A percentile compares a stretch with the other conserved stretches of the same genome.
Evolutionary conservation across 2,888 invertebrate species (phyloP).

Genomic region (Cataglyphis livida): DNA sequence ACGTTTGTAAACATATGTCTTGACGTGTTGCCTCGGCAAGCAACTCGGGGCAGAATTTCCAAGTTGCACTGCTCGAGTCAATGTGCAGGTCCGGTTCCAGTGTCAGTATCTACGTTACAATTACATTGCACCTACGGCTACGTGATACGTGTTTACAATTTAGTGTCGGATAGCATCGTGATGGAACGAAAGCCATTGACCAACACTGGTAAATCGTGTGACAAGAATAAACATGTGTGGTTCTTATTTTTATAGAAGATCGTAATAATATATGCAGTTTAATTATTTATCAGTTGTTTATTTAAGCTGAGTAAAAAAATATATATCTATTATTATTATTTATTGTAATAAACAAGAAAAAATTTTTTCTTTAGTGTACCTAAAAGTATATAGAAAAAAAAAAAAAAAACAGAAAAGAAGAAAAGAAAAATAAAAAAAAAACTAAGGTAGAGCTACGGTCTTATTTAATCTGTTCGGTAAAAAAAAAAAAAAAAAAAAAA

Average conservation of each 20-base stretch:
- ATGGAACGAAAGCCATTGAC: neutral
- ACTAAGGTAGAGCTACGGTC: no score
- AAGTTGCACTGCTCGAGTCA: neutral
- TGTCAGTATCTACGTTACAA: slow-evolving; percentile 28
- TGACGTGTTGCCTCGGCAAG: slow-evolving; percentile 28
- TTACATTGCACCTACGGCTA: slow-evolving; percentile 7
- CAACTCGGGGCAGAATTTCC: slow-evolving; percentile 33
- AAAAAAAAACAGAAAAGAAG: no score
- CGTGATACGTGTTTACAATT: slow-evolving; percentile 19
- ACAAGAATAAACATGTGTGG: slow-evolving; percentile 12
- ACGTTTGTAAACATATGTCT: slow-evolving; percentile 13
- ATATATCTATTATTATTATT: no score
- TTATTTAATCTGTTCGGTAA: neutral
- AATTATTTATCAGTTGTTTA: slow-evolving; percentile 1
- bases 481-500: neutral
- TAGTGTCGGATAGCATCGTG: neutral
- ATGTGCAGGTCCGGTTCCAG: slow-evolving; percentile 4
- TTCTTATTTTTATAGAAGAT: neutral
- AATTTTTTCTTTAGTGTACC: no score
- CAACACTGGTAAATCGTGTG: neutral
- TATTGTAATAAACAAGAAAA: no score
- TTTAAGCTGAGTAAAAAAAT: neutral
- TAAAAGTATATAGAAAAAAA: no score
- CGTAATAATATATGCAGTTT: neutral
- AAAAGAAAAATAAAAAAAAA: no score